Base-by-base conservation (phyloP, 2,797 vertebrate genomes). In the Zenarchopterus dispar region DNA sequence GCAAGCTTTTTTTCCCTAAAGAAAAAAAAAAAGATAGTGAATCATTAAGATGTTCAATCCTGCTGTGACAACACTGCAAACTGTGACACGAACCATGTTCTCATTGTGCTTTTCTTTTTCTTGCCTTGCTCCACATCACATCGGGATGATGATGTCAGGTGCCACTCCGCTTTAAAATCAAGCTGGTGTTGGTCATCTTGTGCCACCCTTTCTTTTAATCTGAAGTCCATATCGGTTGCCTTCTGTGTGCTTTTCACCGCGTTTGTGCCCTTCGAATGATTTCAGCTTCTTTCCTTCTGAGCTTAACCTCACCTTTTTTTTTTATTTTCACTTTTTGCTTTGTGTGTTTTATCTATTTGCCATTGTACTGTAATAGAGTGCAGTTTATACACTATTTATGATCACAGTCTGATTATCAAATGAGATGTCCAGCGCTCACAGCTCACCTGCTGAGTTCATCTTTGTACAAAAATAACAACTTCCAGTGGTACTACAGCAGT, bases 111-210 rank as follows among this genome's bases (percentile, higher is more conserved):
- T 39, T 55, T 36, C 11, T 31, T 33, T 17, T 11, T 8, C 75
- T 78, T 81, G 80, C 86, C 84, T 87, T 87, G 53, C 47, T 80
- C 62, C 44, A 56, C 31, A 51, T 70, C 43, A 23, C 64, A 62
- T 68, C 76, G 74, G 82, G 71, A 73, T 68, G 43, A 54, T 45
- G 15, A 60, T 5, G 5, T 75, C 73, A 61, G 63, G 66, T 85
- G 72, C 76, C 73, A 64, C 67, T 61, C 33, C 6, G 50, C 56
- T 67, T 76, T 62, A 26, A 56, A 54, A 23, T 45, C 46, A 16
- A 43, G 46, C 63, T 48, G 39, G 33, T 50, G 62, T 62, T 26
- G 45, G 49, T 70, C 47, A 23, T 36, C 56, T 60, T 1, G 51
- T 67, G 69, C 71, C 71, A 55, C 68, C 67, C 10, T 11, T 44